Evolutionary conservation across 1,140 invertebrate genomes (phyloP).

Genomic region (Myzus persicae): DNA sequence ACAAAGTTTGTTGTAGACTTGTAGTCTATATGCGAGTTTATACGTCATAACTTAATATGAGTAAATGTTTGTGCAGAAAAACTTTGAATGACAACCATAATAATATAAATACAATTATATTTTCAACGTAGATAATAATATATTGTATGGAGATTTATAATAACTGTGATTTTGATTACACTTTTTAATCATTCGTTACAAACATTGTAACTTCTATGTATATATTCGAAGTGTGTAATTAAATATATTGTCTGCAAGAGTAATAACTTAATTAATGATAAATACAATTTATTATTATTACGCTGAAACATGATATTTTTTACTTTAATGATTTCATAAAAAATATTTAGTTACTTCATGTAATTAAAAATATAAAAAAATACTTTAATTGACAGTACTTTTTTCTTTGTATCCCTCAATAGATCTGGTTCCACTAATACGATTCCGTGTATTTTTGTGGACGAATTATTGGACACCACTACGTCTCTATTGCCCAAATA

Average conservation of each 20-base stretch:
- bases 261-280: neutral
- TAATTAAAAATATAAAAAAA: neutral
- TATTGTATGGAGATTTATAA: neutral
- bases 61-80: neutral
- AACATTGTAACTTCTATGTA: neutral
- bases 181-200: neutral
- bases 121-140: neutral
- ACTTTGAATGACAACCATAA: neutral
- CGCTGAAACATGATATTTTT: neutral
- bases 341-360: neutral
- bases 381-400: constrained; percentile 65
- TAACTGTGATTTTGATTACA: neutral
- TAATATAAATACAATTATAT: constrained; percentile 4
- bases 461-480: constrained; percentile 74
- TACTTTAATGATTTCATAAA: neutral
- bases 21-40: neutral
- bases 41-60: neutral
- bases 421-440: constrained; percentile 80
- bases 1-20: neutral
- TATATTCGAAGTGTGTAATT: neutral
- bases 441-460: constrained; percentile 81
- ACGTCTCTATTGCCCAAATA: constrained; percentile 82
- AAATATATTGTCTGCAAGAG: neutral
- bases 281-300: neutral
- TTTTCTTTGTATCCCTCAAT: constrained; percentile 71